Evolutionary conservation across 2,113 vertebrate genomes (phyloP).

Genomic region (Nerophis lumbriciformis): DNA sequence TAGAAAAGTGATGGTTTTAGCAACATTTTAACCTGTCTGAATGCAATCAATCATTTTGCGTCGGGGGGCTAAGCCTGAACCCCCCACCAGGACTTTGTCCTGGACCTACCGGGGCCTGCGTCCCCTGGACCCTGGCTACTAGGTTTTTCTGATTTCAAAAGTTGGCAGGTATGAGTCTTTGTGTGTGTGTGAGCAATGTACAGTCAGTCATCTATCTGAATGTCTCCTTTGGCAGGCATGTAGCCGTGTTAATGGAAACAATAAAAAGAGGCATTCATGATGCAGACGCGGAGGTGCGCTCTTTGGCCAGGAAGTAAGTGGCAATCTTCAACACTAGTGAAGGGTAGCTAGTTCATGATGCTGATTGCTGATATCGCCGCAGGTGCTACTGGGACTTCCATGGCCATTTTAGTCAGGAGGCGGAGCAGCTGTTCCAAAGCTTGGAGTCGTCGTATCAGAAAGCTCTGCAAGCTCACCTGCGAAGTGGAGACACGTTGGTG

Average conservation of each 20-base stretch:
- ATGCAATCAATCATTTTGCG: no score
- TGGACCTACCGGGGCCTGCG: no score
- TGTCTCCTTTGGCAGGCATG: conserved; percentile 71
- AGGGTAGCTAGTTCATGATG: not conserved
- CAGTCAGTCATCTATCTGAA: not conserved
- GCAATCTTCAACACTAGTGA: not conserved
- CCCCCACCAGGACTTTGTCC: no score
- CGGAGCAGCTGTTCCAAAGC: conserved; percentile 85
- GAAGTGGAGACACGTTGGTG: conserved; percentile 81
- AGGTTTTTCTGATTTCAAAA: no score
- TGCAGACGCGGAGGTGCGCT: conserved; percentile 90
- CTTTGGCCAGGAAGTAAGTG: conserved; percentile 88
- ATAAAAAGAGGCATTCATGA: conserved; percentile 95
- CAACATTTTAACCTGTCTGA: no score
- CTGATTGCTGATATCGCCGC: conserved; percentile 8
- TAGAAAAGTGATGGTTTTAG: no score
- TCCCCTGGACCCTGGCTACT: no score
- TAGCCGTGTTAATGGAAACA: conserved; percentile 83
- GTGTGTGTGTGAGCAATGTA: conserved; percentile 2
- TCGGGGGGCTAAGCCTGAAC: no score
- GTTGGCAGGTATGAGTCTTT: not conserved
- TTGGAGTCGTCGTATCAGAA: conserved; percentile 91
- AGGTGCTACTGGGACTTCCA: conserved; percentile 91
- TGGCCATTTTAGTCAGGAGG: conserved; percentile 86
- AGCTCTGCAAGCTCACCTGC: conserved; percentile 86